A percentile compares a stretch with the other conserved stretches of the same genome.
phyloP scores from a whole-genome alignment of 2,888 invertebrate species.

The Lottia gigantea region DNA sequence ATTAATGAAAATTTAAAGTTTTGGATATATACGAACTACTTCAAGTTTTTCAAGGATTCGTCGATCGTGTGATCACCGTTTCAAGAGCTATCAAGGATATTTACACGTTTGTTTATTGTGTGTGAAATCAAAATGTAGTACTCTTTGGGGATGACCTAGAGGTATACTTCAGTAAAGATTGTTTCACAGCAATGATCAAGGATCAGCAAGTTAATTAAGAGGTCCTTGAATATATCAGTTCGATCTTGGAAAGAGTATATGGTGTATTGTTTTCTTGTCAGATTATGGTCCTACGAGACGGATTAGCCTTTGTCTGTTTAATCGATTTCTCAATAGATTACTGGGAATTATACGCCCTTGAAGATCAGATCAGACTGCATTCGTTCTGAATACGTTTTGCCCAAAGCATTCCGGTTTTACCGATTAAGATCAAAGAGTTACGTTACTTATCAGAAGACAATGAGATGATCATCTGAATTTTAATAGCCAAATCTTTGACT shows the following conservation, averaged over 20 bases:
- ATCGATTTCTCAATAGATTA: slow-evolving; percentile 6
- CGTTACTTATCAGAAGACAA: neutral
- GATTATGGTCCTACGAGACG: neutral
- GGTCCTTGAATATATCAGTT: neutral
- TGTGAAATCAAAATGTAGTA: too few relatives aligned
- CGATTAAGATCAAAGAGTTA: neutral
- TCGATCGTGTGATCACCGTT: too few relatives aligned
- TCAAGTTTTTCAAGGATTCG: too few relatives aligned
- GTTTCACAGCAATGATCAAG: too few relatives aligned
- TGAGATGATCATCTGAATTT: too few relatives aligned
- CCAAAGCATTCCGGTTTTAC: neutral
- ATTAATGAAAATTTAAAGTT: too few relatives aligned
- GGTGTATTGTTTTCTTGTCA: neutral
- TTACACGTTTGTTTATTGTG: too few relatives aligned
- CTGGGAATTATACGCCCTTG: slow-evolving; percentile 3
- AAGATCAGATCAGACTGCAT: neutral
- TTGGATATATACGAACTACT: too few relatives aligned
- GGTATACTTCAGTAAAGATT: too few relatives aligned
- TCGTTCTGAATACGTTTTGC: neutral
- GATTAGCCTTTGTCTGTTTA: slow-evolving; percentile 1
- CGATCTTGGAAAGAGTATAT: neutral
- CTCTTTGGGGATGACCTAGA: too few relatives aligned
- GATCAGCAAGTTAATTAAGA: slow-evolving; percentile 1
- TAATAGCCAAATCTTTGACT: too few relatives aligned
- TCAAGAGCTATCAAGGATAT: too few relatives aligned